These are phyloP conservation scores for Hydriomena furcata DNA, from an alignment of 2,888 invertebrate species.

Conservation along the genomic window DNA sequence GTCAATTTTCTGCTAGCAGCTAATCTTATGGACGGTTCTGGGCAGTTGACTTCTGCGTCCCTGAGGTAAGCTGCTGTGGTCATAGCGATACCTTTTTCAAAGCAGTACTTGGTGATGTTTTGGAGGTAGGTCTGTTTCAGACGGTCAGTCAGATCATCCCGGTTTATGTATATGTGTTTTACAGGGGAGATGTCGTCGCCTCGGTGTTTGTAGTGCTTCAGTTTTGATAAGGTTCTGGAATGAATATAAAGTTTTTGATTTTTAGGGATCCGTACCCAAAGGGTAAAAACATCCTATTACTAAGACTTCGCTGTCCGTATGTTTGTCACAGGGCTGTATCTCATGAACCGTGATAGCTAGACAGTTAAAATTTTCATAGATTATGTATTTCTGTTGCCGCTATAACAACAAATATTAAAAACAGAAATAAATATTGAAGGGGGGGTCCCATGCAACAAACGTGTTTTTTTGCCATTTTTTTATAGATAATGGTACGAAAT, in stretches of 20 bases:
- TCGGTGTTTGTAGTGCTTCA: slow-evolving; percentile 75
- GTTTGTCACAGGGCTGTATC: too few species aligned
- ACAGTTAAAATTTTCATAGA: too few species aligned
- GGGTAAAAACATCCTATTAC: too few species aligned
- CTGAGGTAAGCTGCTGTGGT: slow-evolving; percentile 88
- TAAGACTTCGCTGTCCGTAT: too few species aligned
- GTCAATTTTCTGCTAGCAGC: slow-evolving; percentile 86
- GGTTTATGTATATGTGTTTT: slow-evolving; percentile 88
- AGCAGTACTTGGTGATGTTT: slow-evolving; percentile 86
- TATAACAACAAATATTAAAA: too few species aligned
- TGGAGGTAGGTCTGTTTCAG: slow-evolving; percentile 82
- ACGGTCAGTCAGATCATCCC: slow-evolving; percentile 67
- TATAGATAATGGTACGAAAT: too few species aligned
- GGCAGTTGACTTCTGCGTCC: slow-evolving; percentile 85
- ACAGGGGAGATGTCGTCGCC: slow-evolving; percentile 88
- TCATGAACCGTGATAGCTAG: too few species aligned
- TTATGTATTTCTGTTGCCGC: too few species aligned
- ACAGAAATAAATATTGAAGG: too few species aligned
- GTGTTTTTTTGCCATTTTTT: too few species aligned
- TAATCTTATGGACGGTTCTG: slow-evolving; percentile 89
- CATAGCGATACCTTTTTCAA: slow-evolving; percentile 87
- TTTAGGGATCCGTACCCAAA: too few species aligned
- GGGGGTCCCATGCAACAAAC: too few species aligned
- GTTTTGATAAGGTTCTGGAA: slow-evolving; percentile 67
- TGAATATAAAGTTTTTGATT: not conserved